A percentile compares a stretch with the other conserved stretches of the same genome.
Conservation (phyloP, 2,888 invertebrate species). For the Coleophora flavipennella region DNA sequence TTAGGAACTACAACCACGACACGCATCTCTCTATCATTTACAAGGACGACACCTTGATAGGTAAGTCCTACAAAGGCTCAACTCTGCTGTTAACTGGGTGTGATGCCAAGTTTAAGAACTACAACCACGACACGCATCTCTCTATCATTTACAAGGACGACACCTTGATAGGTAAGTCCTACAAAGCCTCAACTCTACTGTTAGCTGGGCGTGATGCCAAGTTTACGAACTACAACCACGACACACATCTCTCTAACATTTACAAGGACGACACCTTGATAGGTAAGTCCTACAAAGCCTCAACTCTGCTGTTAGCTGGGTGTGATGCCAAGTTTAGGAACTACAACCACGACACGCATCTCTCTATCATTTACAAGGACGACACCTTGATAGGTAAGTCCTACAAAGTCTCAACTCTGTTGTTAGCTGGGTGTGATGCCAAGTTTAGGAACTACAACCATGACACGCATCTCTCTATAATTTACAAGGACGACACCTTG, state of each 20-base stretch:
- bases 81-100: constrained; percentile 90
- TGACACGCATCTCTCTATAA: constrained; percentile 87
- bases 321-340: constrained; percentile 98
- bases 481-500: too few relatives aligned
- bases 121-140: constrained; percentile 89
- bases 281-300: constrained; percentile 74
- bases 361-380: constrained; percentile 92
- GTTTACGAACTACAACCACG: constrained; percentile 91
- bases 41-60: constrained; percentile 90
- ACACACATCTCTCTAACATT: constrained; percentile 90
- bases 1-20: constrained; percentile 91
- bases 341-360: constrained; percentile 88
- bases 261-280: constrained; percentile 93
- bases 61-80: constrained; percentile 69
- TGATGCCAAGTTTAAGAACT: constrained; percentile 95
- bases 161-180: constrained; percentile 80
- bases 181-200: constrained; percentile 69
- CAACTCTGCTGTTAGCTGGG: constrained; percentile 83
- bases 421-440: constrained; percentile 96
- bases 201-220: constrained; percentile 98
- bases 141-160: constrained; percentile 94
- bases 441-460: constrained; percentile 88
- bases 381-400: constrained; percentile 85
- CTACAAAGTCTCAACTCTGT: constrained; percentile 52
- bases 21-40: constrained; percentile 93